A percentile compares a stretch with the other conserved stretches of the same genome.
phyloP scores from a whole-genome alignment of 2,113 vertebrate genomes.

The Carassius carassius region DNA sequence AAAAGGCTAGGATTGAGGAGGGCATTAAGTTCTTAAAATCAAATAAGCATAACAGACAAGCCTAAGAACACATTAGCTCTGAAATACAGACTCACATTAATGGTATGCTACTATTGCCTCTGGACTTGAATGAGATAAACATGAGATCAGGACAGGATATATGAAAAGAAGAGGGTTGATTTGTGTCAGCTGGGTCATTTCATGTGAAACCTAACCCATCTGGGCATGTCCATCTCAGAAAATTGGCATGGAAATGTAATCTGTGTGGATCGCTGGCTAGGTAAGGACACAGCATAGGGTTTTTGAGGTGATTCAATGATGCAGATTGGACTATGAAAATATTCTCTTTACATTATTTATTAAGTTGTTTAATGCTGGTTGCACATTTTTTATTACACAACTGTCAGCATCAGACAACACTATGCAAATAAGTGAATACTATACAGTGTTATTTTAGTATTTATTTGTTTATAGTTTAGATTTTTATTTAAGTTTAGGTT shows the following conservation, averaged over 20 bases:
- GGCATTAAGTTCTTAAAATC: slow-evolving; percentile 27
- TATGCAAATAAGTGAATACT: not conserved
- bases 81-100: slow-evolving; percentile 6
- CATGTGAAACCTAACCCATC: slow-evolving; percentile 35
- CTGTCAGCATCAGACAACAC: not conserved
- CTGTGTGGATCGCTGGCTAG: slow-evolving; percentile 3
- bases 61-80: slow-evolving; percentile 18
- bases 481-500: not conserved
- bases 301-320: slow-evolving; percentile 20
- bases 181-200: slow-evolving; percentile 17
- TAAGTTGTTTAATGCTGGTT: not conserved
- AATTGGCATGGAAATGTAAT: slow-evolving; percentile 41
- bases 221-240: slow-evolving; percentile 43
- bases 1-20: slow-evolving; percentile 26
- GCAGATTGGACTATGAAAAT: slow-evolving; percentile 40
- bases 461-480: not conserved
- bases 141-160: slow-evolving; percentile 10
- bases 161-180: not conserved
- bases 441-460: not conserved
- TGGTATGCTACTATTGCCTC: not conserved
- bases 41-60: slow-evolving; percentile 27
- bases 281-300: not conserved
- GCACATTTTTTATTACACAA: not conserved
- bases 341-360: not conserved
- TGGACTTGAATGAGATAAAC: slow-evolving; percentile 2